Evolutionary conservation across 2,888 invertebrate genomes (phyloP).

Genomic region (Lithosia quadra): DNA sequence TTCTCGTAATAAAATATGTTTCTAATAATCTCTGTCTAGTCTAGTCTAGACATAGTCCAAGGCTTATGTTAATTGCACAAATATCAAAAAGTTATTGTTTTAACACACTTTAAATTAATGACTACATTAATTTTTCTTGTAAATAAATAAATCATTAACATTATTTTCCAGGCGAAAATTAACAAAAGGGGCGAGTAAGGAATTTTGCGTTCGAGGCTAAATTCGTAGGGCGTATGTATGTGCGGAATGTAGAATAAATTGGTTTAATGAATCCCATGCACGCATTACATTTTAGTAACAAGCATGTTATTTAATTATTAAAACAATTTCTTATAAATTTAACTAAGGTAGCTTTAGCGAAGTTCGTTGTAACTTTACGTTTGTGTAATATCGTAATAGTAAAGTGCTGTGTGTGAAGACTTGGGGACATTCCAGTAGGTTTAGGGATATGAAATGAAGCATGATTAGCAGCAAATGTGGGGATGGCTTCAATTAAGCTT

Average conservation of each 20-base stretch:
- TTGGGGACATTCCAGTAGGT: background rate
- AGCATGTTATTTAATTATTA: background rate
- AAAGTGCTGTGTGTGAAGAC: background rate
- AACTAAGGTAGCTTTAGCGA: background rate
- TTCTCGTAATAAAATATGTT: too few species aligned
- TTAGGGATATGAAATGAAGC: background rate
- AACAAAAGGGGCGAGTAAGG: too few species aligned
- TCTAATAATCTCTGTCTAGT: too few species aligned
- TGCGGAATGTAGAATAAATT: background rate
- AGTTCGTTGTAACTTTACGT: slow-evolving; percentile 8
- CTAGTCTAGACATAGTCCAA: too few species aligned
- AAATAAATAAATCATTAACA: too few species aligned
- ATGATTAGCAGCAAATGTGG: background rate
- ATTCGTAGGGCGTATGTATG: background rate
- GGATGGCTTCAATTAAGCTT: background rate
- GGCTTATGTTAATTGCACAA: too few species aligned
- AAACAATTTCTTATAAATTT: background rate
- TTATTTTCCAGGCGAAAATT: too few species aligned
- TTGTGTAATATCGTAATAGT: slow-evolving; percentile 4
- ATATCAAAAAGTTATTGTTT: too few species aligned
- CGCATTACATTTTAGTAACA: background rate
- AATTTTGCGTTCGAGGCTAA: background rate
- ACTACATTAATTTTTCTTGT: too few species aligned
- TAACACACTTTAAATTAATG: too few species aligned
- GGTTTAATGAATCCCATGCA: background rate